phyloP scores from a whole-genome alignment of 2,797 vertebrate genomes.

The Synanceia verrucosa region DNA sequence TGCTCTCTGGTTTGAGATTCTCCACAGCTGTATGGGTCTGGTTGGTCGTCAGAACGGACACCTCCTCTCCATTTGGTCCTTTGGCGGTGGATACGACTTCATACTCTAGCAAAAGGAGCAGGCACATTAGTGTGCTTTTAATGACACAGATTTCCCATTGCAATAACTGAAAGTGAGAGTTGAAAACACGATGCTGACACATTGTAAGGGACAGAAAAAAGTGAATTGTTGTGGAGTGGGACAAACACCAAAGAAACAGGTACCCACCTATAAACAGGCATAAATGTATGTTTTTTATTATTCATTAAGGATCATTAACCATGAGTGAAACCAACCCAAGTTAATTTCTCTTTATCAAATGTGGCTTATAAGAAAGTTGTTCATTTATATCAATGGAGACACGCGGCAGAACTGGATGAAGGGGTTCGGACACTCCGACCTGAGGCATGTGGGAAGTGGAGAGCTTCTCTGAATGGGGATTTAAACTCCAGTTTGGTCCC shows the following conservation, averaged over 20 bases:
- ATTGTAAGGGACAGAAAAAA: neutral
- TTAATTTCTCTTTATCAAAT: neutral
- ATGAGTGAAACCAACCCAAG: neutral
- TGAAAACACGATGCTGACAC: no score
- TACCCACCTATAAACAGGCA: no score
- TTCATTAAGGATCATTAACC: neutral
- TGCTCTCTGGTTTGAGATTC: conserved; percentile 96
- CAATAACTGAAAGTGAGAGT: no score
- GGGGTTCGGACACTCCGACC: neutral
- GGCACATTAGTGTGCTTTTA: neutral
- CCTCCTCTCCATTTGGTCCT: conserved; percentile 86
- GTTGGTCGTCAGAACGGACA: conserved; percentile 91
- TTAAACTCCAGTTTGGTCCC: neutral
- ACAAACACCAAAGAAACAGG: neutral
- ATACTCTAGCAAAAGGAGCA: conserved; percentile 85
- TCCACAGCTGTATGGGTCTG: conserved; percentile 97
- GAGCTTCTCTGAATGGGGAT: neutral
- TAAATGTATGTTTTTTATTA: no score
- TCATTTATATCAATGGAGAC: neutral
- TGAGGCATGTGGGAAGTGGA: neutral
- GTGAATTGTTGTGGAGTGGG: neutral
- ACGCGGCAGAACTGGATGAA: neutral
- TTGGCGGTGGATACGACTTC: conserved; percentile 90
- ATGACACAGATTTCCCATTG: neutral
- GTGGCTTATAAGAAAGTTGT: neutral